Conservation (phyloP, 2,113 vertebrate species). For the Alces alces region DNA sequence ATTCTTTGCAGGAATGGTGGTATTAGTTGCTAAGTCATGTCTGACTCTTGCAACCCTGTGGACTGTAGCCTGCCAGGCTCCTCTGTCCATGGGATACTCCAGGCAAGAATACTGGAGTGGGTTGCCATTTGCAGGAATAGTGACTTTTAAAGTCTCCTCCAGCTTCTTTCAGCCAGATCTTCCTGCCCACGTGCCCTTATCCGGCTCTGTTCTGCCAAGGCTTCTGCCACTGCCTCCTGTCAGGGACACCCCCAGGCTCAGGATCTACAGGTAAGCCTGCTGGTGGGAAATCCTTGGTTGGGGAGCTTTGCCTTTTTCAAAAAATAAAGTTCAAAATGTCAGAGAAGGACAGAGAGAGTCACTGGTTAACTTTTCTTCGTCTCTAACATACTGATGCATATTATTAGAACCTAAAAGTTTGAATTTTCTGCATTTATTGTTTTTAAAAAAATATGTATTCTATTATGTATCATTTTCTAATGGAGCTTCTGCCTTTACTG, state of each 20-base stretch:
- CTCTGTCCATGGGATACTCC: neutral
- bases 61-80: neutral
- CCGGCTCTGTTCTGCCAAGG: neutral
- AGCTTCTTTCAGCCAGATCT: neutral
- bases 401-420: neutral
- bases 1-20: neutral
- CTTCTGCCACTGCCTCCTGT: neutral
- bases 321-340: slow-evolving; percentile 28
- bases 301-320: slow-evolving; percentile 36
- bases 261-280: neutral
- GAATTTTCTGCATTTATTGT: neutral
- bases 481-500: neutral
- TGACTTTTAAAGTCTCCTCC: neutral
- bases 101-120: neutral
- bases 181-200: neutral
- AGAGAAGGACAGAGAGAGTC: neutral
- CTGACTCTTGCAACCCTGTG: neutral
- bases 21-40: neutral
- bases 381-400: neutral
- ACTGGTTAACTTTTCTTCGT: neutral
- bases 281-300: neutral
- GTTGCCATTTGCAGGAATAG: neutral
- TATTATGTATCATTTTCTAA: neutral
- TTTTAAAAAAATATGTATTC: neutral
- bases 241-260: neutral